Conservation (phyloP, 2,113 vertebrate species). For the Prunella fulvescens region DNA sequence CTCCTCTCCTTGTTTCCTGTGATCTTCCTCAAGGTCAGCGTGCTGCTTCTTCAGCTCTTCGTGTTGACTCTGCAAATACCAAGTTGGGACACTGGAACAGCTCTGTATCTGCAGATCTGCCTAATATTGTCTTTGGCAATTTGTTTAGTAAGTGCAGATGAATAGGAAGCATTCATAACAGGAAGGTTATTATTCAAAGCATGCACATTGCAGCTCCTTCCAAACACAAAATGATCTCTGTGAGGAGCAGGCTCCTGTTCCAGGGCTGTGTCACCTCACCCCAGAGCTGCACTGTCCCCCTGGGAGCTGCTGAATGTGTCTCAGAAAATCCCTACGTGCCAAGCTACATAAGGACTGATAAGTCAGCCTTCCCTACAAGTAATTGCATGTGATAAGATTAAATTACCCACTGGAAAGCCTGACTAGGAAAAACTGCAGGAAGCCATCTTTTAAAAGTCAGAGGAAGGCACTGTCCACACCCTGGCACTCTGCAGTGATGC, state of each 20-base stretch:
- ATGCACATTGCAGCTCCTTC: not conserved
- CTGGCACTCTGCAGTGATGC: not conserved
- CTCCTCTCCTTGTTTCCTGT: conserved; percentile 84
- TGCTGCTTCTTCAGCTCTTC: conserved; percentile 94
- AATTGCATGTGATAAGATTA: not conserved
- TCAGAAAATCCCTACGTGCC: not conserved
- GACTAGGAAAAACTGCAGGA: not conserved
- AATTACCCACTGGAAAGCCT: not conserved
- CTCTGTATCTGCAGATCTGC: not conserved
- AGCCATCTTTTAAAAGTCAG: not conserved
- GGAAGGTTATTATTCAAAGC: conserved; percentile 34
- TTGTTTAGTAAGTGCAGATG: conserved; percentile 17
- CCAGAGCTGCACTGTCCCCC: not conserved
- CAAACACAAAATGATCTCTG: conserved; percentile 6
- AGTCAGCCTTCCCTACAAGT: not conserved
- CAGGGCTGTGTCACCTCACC: not conserved
- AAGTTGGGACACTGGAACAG: not conserved
- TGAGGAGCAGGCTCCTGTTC: not conserved
- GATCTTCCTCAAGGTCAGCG: conserved; percentile 86
- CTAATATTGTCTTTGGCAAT: conserved; percentile 37
- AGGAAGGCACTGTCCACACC: not conserved
- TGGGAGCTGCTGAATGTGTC: not conserved
- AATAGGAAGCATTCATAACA: conserved; percentile 23
- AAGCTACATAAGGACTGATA: not conserved
- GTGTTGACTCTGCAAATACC: conserved; percentile 86